Percentiles rank a stretch among this genome's conserved stretches.
These are phyloP conservation scores for Silurus glanis DNA, from an alignment of 2,113 vertebrate species.

Conservation along the genomic window DNA sequence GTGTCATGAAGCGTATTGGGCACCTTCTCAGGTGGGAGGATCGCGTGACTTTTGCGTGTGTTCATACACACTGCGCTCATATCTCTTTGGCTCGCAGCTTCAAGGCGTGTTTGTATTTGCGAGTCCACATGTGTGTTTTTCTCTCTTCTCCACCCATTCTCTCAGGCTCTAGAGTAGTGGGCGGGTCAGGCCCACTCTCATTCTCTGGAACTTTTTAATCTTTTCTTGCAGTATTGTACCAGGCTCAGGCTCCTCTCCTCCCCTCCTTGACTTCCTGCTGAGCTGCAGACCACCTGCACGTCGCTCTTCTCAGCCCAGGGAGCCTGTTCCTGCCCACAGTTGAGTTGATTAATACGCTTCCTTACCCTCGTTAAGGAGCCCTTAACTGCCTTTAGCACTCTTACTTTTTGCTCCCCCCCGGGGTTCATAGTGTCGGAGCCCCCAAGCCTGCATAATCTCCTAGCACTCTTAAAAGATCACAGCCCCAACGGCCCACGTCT, in stretches of 20 bases:
- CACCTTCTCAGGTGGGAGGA: background rate
- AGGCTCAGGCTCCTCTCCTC: constrained; percentile 50
- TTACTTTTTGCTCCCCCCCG: constrained; percentile 52
- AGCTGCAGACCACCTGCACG: constrained; percentile 57
- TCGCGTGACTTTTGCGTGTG: background rate
- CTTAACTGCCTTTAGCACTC: constrained; percentile 61
- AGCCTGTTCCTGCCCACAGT: constrained; percentile 51
- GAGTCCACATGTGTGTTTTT: constrained; percentile 45
- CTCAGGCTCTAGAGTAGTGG: constrained; percentile 53
- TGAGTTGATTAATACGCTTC: constrained; percentile 63
- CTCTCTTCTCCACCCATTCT: constrained; percentile 50
- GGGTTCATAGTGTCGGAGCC: constrained; percentile 50
- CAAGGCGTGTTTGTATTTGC: constrained; percentile 43
- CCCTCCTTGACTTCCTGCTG: constrained; percentile 56
- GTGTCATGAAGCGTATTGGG: background rate
- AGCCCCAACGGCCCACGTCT: constrained; percentile 44
- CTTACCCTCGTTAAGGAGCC: constrained; percentile 63
- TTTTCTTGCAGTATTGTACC: constrained; percentile 52
- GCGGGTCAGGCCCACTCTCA: constrained; percentile 48
- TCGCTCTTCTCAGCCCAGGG: constrained; percentile 34
- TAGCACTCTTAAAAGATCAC: constrained; percentile 50
- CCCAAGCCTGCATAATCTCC: constrained; percentile 55
- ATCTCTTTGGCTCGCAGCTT: background rate
- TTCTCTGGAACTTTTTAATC: constrained; percentile 57
- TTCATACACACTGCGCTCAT: background rate